Conservation (phyloP, 2,888 invertebrate species). For the Ecliptopera silaceata region DNA sequence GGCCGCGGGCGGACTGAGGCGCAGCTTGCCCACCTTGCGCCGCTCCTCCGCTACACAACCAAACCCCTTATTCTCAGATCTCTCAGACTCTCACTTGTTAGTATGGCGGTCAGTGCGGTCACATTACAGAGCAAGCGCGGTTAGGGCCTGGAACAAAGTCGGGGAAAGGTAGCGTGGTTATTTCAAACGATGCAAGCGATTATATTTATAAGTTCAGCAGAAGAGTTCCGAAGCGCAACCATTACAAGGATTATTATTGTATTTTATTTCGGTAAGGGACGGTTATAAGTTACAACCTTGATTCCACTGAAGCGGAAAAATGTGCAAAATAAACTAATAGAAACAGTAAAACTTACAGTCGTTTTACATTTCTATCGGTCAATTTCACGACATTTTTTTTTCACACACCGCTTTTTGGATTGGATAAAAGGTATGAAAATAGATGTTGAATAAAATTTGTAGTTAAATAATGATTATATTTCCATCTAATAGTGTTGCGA, state of each 20-base stretch:
- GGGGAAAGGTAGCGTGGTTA: slow-evolving; percentile 81
- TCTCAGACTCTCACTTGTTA: slow-evolving; percentile 62
- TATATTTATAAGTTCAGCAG: slow-evolving; percentile 59
- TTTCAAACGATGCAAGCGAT: slow-evolving; percentile 76
- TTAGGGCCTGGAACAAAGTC: slow-evolving; percentile 84
- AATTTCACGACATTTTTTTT: not conserved
- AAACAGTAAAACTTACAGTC: not conserved
- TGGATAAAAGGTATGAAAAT: slow-evolving; percentile 3
- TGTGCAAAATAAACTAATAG: slow-evolving; percentile 1
- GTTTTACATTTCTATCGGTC: not conserved
- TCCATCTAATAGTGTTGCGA: slow-evolving; percentile 25
- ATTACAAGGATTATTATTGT: slow-evolving; percentile 76
- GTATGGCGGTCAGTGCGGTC: slow-evolving; percentile 81
- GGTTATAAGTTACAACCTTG: not conserved
- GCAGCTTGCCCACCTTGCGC: slow-evolving; percentile 73
- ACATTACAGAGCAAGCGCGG: slow-evolving; percentile 84
- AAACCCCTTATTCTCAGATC: slow-evolving; percentile 67
- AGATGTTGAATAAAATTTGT: slow-evolving; percentile 10
- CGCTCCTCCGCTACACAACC: slow-evolving; percentile 82
- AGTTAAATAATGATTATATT: slow-evolving; percentile 14
- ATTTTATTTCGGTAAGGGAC: slow-evolving; percentile 14
- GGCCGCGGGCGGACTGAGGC: slow-evolving; percentile 65
- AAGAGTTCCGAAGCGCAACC: slow-evolving; percentile 55
- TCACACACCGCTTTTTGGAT: slow-evolving; percentile 9
- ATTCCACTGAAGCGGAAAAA: slow-evolving; percentile 11